Evolutionary conservation across 2,797 vertebrate genomes (phyloP).

Genomic region (Acestrorhynchus altus): DNA sequence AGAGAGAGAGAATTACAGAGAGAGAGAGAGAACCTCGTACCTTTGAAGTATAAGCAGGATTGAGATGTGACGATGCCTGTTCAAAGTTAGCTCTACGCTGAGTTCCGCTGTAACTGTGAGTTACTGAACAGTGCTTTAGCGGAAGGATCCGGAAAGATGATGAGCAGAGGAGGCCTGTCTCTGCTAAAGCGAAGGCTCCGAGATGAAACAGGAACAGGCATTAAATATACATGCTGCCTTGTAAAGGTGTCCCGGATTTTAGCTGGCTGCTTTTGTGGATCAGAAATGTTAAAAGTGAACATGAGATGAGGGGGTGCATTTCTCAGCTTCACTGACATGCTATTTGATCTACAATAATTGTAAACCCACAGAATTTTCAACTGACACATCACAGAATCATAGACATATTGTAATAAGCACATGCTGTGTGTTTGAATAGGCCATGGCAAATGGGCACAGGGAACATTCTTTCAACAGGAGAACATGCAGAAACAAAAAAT

Average conservation of each 20-base stretch:
- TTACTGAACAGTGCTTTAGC: slow-evolving; percentile 79
- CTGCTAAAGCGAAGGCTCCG: slow-evolving; percentile 61
- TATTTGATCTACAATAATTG: slow-evolving; percentile 57
- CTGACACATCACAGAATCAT: slow-evolving; percentile 15
- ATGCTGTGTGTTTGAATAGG: slow-evolving; percentile 41
- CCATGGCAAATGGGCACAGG: slow-evolving; percentile 8
- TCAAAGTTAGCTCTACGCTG: slow-evolving; percentile 79
- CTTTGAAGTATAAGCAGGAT: slow-evolving; percentile 80
- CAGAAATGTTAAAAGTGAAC: slow-evolving; percentile 66
- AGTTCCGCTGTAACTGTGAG: slow-evolving; percentile 72
- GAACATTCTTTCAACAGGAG: background rate
- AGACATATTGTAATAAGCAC: slow-evolving; percentile 31
- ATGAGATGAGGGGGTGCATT: slow-evolving; percentile 37
- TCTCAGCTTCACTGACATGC: slow-evolving; percentile 39
- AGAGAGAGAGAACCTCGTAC: slow-evolving; percentile 42
- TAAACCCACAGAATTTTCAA: slow-evolving; percentile 43
- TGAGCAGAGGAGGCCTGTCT: slow-evolving; percentile 42
- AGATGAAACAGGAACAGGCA: slow-evolving; percentile 79
- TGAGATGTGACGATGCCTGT: slow-evolving; percentile 82
- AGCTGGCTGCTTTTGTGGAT: slow-evolving; percentile 67
- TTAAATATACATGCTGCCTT: slow-evolving; percentile 78
- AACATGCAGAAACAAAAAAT: background rate
- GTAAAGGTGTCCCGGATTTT: slow-evolving; percentile 72
- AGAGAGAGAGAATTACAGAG: slow-evolving; percentile 34
- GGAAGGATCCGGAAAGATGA: slow-evolving; percentile 52